Percentiles rank a stretch among this genome's conserved stretches.
Evolutionary conservation across 2,113 vertebrate genomes (phyloP).

Genomic region (Neolamprologus tretocephalus): DNA sequence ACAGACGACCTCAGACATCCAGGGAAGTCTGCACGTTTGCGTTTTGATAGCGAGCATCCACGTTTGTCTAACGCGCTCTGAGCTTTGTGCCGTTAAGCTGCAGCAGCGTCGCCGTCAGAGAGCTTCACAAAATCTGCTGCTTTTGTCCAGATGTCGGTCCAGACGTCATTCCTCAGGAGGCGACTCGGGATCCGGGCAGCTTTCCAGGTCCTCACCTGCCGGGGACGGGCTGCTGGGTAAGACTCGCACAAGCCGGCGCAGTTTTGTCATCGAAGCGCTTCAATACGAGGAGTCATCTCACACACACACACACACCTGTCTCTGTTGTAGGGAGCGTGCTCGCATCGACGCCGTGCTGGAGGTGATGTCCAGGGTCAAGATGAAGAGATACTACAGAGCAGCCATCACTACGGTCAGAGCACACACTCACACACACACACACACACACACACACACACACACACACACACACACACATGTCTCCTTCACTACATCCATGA

Average conservation of each 20-base stretch:
- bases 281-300: neutral
- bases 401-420: constrained; percentile 74
- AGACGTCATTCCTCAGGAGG: constrained; percentile 86
- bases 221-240: constrained; percentile 4
- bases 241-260: neutral
- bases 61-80: rapidly evolving
- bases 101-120: neutral
- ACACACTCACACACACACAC: neutral
- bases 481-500: neutral
- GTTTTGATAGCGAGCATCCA: neutral
- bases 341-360: constrained; percentile 57
- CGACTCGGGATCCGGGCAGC: constrained; percentile 87
- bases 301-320: neutral
- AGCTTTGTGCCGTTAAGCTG: neutral
- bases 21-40: neutral
- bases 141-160: constrained; percentile 81
- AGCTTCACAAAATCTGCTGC: neutral
- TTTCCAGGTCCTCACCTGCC: constrained; percentile 81
- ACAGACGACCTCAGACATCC: neutral
- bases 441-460: rapidly evolving
- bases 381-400: constrained; percentile 74
- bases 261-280: neutral
- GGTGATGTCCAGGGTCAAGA: constrained; percentile 77
- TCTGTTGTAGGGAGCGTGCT: constrained; percentile 64
- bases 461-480: neutral